Conservation (phyloP, 2,888 invertebrate species). For the Anthophora plumipes region DNA sequence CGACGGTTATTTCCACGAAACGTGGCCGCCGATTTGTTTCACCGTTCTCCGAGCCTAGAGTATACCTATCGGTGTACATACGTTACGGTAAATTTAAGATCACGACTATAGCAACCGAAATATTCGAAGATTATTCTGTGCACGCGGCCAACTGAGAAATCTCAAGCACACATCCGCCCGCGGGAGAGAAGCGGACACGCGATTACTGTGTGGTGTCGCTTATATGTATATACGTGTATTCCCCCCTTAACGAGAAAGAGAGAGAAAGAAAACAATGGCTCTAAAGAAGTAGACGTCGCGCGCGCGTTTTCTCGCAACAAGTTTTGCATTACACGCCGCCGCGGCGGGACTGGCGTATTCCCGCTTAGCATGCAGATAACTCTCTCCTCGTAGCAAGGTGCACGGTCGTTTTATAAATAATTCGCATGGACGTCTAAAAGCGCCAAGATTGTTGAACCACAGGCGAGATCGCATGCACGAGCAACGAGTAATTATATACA, state of each 20-base stretch:
- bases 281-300: constrained; percentile 31
- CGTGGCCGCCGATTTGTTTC: constrained; percentile 29
- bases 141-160: constrained; percentile 33
- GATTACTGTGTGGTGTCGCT: constrained; percentile 15
- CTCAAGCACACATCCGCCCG: constrained; percentile 24
- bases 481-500: constrained; percentile 36
- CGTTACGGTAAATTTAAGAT: constrained; percentile 35
- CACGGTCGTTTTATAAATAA: constrained; percentile 48
- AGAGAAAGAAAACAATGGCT: constrained; percentile 53
- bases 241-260: neutral
- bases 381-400: constrained; percentile 27
- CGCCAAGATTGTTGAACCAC: constrained; percentile 46
- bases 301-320: constrained; percentile 38
- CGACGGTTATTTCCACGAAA: constrained; percentile 33
- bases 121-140: constrained; percentile 42
- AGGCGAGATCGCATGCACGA: constrained; percentile 34
- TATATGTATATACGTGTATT: neutral
- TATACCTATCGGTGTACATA: too few species aligned
- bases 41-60: constrained; percentile 16
- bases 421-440: constrained; percentile 48
- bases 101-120: constrained; percentile 31
- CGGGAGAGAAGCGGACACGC: neutral
- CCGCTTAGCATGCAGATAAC: constrained; percentile 38
- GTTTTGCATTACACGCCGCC: constrained; percentile 34
- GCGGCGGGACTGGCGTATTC: constrained; percentile 14